Evolutionary conservation across 1,140 invertebrate genomes (phyloP).

Genomic region (Phenacoccus solenopsis): DNA sequence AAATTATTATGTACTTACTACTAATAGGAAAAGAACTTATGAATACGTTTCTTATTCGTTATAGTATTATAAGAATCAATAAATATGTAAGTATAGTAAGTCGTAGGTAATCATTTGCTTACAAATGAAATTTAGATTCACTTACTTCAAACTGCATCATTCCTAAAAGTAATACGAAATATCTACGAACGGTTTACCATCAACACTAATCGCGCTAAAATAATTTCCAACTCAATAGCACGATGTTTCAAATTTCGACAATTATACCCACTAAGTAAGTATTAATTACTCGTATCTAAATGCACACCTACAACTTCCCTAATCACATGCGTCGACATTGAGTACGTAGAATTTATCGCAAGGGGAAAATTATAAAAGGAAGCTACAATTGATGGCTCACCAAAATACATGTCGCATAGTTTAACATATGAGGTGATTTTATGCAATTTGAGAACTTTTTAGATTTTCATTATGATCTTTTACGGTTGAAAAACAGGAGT

Average conservation of each 20-base stretch:
- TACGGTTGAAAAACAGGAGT: too few species aligned
- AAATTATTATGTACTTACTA: too few species aligned
- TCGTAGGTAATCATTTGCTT: too few species aligned
- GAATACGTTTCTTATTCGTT: too few species aligned
- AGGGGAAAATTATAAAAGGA: neutral
- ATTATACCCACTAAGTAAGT: neutral
- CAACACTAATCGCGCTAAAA: neutral
- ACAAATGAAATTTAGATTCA: neutral
- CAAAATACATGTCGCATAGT: neutral
- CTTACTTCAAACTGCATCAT: neutral
- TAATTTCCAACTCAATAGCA: neutral
- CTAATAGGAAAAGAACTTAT: too few species aligned
- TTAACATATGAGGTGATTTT: neutral
- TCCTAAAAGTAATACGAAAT: neutral
- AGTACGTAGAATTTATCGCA: neutral
- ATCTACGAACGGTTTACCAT: too few species aligned
- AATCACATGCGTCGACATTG: neutral
- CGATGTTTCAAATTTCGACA: neutral
- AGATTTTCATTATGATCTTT: too few species aligned
- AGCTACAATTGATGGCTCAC: neutral
- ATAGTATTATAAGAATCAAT: too few species aligned
- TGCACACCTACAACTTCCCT: neutral
- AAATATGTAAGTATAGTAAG: too few species aligned
- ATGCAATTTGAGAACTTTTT: neutral
- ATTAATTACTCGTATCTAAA: neutral